Percentiles rank a stretch among this genome's conserved stretches.
Conservation (phyloP, 1,140 invertebrate genomes). For the Micrasema minimum region DNA sequence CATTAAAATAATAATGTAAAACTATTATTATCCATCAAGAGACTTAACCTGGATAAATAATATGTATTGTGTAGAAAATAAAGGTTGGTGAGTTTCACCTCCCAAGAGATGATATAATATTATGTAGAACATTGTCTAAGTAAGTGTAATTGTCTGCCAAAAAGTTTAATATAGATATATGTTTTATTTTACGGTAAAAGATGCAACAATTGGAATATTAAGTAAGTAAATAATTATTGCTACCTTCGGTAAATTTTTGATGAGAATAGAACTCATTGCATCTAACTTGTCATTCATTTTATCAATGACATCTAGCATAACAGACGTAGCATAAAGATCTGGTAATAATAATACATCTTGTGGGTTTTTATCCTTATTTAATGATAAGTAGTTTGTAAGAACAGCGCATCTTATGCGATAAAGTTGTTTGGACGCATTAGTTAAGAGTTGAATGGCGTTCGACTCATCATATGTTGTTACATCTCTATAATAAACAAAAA, state of each 20-base stretch:
- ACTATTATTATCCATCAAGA: too few relatives aligned
- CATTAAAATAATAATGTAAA: too few relatives aligned
- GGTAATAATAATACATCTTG: not conserved
- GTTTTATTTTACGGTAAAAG: too few relatives aligned
- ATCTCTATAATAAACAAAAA: conserved; percentile 2
- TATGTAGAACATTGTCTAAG: too few relatives aligned
- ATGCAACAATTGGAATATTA: too few relatives aligned
- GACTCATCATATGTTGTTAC: not conserved
- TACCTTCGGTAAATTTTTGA: not conserved
- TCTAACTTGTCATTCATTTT: conserved; percentile 2
- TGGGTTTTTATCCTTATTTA: not conserved
- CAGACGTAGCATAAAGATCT: not conserved
- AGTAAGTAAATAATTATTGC: too few relatives aligned
- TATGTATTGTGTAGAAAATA: too few relatives aligned
- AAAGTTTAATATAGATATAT: too few relatives aligned
- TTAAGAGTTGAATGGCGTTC: not conserved
- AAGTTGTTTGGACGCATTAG: conserved; percentile 3
- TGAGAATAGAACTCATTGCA: conserved; percentile 1
- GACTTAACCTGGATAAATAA: too few relatives aligned
- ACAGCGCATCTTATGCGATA: not conserved
- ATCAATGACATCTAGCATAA: conserved; percentile 1
- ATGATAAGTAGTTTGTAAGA: not conserved
- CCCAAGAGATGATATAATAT: too few relatives aligned
- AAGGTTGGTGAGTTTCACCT: too few relatives aligned
- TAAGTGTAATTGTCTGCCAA: too few relatives aligned